Evolutionary conservation across 2,888 invertebrate species (phyloP).

Genomic region (Stenodema calcarata): DNA sequence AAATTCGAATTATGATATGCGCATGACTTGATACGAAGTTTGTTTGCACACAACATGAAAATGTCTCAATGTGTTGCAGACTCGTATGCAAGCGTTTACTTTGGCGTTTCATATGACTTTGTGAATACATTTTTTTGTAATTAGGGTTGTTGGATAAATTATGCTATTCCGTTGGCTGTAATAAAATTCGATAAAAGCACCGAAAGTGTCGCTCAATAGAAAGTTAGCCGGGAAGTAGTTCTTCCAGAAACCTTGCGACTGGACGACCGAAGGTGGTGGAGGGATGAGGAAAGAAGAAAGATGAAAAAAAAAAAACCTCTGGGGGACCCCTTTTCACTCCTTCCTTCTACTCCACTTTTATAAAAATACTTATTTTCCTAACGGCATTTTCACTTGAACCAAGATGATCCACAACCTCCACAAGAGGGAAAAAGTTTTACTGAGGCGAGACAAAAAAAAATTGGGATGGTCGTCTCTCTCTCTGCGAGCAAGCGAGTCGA

Average conservation of each 20-base stretch:
- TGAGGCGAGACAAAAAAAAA: neutral
- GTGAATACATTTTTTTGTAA: too few relatives aligned
- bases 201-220: neutral
- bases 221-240: neutral
- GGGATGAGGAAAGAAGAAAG: neutral
- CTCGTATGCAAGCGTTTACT: too few relatives aligned
- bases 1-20: too few relatives aligned
- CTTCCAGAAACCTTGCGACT: neutral
- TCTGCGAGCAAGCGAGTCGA: neutral
- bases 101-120: too few relatives aligned
- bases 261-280: too few relatives aligned
- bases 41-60: too few relatives aligned
- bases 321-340: conserved; percentile 9
- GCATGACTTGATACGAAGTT: too few relatives aligned
- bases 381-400: conserved; percentile 10
- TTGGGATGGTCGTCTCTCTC: neutral
- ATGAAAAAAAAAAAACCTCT: neutral
- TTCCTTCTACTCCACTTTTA: conserved; percentile 32
- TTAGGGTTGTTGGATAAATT: too few relatives aligned
- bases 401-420: neutral
- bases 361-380: conserved; percentile 39
- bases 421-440: neutral
- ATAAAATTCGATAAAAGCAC: too few relatives aligned
- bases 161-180: too few relatives aligned
- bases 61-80: too few relatives aligned